A percentile compares a stretch with the other conserved stretches of the same genome.
phyloP scores from a whole-genome alignment of 2,888 invertebrate genomes.

The Caenorhabditis auriculariae region DNA sequence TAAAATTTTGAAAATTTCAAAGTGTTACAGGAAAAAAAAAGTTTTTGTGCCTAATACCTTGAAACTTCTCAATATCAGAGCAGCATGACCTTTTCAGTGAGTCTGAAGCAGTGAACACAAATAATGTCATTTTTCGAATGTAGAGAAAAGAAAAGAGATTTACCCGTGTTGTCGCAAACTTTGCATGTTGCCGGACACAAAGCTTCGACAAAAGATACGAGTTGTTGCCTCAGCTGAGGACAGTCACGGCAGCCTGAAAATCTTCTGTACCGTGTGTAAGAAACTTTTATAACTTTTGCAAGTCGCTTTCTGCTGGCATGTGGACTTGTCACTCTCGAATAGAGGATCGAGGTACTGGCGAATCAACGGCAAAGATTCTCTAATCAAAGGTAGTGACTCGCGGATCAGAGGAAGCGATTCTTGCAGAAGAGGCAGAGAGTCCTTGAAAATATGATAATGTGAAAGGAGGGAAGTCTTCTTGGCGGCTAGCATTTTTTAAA shows the following conservation, averaged over 20 bases:
- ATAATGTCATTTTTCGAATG: too few species aligned
- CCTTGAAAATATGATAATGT: conserved; percentile 4
- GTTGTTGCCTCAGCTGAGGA: conserved; percentile 25
- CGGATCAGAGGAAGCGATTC: conserved; percentile 37
- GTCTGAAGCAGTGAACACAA: too few species aligned
- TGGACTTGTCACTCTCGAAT: conserved; percentile 3
- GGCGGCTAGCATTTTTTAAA: background rate
- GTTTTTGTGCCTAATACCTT: too few species aligned
- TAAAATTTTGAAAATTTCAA: too few species aligned
- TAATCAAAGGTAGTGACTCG: conserved; percentile 32
- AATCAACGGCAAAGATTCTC: conserved; percentile 34
- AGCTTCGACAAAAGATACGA: conserved; percentile 20
- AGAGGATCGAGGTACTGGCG: conserved; percentile 28
- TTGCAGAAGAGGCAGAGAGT: conserved; percentile 29
- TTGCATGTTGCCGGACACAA: conserved; percentile 35
- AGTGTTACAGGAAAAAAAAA: too few species aligned
- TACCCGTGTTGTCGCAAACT: conserved; percentile 17
- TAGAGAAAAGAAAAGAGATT: too few species aligned
- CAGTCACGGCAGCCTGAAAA: conserved; percentile 29
- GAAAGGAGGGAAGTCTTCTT: background rate
- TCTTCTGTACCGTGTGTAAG: background rate
- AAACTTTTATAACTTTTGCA: conserved; percentile 25
- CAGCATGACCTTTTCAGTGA: too few species aligned
- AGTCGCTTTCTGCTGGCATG: conserved; percentile 28
- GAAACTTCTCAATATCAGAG: too few species aligned